phyloP scores from a whole-genome alignment of 2,797 vertebrate genomes.

The Gila robusta region DNA sequence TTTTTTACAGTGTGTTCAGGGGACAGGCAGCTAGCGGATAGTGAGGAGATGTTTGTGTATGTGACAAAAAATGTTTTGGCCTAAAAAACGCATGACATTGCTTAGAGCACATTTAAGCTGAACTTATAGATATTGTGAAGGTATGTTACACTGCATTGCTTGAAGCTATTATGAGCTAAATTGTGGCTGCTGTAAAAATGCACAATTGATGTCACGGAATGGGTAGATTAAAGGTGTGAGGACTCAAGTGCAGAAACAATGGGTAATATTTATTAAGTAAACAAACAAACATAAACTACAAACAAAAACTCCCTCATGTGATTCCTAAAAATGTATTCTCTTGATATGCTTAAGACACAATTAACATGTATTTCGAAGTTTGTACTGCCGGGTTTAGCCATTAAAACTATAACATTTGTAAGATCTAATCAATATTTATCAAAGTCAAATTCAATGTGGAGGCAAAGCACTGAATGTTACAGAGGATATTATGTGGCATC shows the following conservation, averaged over 20 bases:
- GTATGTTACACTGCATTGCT: not conserved
- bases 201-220: not conserved
- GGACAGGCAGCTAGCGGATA: too few relatives aligned
- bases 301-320: too few relatives aligned
- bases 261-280: too few relatives aligned
- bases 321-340: not conserved
- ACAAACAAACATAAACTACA: too few relatives aligned
- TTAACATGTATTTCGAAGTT: not conserved
- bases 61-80: too few relatives aligned
- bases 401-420: not conserved
- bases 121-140: not conserved
- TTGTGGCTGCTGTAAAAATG: not conserved
- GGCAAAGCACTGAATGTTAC: not conserved
- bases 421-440: not conserved
- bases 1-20: too few relatives aligned
- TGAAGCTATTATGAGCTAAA: constrained; percentile 9
- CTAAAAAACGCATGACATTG: too few relatives aligned
- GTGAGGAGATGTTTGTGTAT: too few relatives aligned
- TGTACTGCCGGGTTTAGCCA: not conserved
- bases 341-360: not conserved
- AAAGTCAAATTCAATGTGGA: not conserved
- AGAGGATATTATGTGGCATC: not conserved
- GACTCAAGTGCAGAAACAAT: too few relatives aligned
- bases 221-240: too few relatives aligned
- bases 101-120: not conserved